Evolutionary conservation across 2,113 vertebrate genomes (phyloP).

Genomic region (Mus pahari): DNA sequence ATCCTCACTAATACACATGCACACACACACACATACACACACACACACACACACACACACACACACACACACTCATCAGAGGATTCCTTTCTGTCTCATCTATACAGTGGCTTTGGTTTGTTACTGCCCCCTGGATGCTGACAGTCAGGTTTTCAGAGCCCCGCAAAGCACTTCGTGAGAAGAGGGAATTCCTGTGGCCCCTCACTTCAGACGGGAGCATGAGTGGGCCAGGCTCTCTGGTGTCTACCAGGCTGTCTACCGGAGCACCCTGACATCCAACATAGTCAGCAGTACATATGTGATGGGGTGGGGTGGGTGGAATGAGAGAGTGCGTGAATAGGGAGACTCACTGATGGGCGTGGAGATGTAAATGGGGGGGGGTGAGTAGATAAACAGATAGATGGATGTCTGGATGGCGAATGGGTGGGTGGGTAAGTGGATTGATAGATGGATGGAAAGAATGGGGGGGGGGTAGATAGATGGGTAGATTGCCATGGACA

Average conservation of each 20-base stretch:
- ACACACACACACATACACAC: too few relatives aligned
- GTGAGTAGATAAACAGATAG: neutral
- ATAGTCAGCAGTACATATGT: neutral
- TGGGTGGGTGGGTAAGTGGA: neutral
- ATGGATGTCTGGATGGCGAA: neutral
- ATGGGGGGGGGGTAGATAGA: neutral
- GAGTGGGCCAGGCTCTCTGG: rapidly evolving
- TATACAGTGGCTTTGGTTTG: rapidly evolving
- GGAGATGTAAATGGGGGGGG: neutral
- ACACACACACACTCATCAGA: neutral
- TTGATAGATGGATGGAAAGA: neutral
- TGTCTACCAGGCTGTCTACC: neutral
- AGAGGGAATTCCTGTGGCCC: neutral
- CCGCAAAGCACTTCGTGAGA: rapidly evolving
- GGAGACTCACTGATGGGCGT: neutral
- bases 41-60: neutral
- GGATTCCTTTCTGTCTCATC: neutral
- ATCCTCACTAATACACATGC: neutral
- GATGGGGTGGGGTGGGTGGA: too few relatives aligned
- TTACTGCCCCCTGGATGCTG: neutral
- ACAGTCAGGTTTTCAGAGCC: neutral
- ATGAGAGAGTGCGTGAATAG: neutral
- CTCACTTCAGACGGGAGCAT: neutral
- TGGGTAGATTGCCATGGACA: neutral
- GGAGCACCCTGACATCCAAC: neutral